Conservation (phyloP, 2,797 vertebrate species). For the Fundulus diaphanus region DNA sequence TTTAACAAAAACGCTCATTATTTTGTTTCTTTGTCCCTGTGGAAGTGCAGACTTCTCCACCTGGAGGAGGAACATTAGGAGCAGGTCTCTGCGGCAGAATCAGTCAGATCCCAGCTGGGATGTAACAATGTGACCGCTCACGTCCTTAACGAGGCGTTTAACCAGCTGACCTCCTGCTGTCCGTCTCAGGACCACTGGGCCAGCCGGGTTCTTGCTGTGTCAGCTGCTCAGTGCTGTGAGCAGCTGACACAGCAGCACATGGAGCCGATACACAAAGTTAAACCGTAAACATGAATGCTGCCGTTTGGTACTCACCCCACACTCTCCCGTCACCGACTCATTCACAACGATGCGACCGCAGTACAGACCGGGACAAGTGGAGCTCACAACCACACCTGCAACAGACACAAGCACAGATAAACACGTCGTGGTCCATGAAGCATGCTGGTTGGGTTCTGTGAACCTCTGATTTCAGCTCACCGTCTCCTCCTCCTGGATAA, state of each 20-base stretch:
- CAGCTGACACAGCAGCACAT: no score
- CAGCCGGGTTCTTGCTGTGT: background rate
- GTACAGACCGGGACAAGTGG: constrained; percentile 94
- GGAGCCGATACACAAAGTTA: no score
- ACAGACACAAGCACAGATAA: constrained; percentile 27
- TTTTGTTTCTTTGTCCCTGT: background rate
- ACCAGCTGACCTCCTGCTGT: background rate
- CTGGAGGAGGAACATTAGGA: background rate
- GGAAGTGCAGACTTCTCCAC: background rate
- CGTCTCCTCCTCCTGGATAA: no score
- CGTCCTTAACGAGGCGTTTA: background rate
- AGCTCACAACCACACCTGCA: constrained; percentile 89
- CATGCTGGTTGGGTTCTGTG: background rate
- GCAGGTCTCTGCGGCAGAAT: background rate
- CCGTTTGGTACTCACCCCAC: constrained; percentile 86
- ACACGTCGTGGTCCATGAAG: no score
- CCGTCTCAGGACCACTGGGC: background rate
- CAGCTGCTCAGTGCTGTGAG: background rate
- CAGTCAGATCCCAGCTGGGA: background rate
- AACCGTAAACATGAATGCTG: background rate
- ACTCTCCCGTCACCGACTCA: constrained; percentile 85
- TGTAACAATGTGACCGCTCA: background rate
- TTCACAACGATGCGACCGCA: constrained; percentile 89
- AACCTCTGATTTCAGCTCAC: no score
- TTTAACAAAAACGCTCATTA: background rate